A percentile compares a stretch with the other conserved stretches of the same genome.
These are phyloP conservation scores for Marasmarcha lunaedactyla DNA, from an alignment of 2,888 invertebrate genomes.

Conservation along the genomic window DNA sequence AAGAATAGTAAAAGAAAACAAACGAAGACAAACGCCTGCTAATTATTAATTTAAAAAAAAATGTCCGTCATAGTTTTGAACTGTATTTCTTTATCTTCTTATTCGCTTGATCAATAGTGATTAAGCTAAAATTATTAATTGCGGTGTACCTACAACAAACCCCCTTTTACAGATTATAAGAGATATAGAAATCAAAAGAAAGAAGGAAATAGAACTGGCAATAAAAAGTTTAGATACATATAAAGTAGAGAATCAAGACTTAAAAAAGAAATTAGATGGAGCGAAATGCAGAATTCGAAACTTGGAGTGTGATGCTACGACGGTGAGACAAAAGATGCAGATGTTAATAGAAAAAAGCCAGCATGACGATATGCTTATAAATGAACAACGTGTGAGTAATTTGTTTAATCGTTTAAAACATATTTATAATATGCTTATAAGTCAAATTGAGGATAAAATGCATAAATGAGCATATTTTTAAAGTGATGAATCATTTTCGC, in stretches of 20 bases:
- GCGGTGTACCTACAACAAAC: no score
- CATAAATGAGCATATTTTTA: no score
- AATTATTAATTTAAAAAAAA: no score
- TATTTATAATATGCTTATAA: no score
- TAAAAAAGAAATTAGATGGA: slow-evolving; percentile 75
- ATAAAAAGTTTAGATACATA: slow-evolving; percentile 69
- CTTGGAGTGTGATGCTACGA: slow-evolving; percentile 73
- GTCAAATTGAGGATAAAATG: no score
- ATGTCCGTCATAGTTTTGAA: no score
- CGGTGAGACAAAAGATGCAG: slow-evolving; percentile 69
- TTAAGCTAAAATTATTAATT: no score
- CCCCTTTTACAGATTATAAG: slow-evolving; percentile 52
- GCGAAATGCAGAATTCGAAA: slow-evolving; percentile 76
- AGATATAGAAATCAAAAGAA: slow-evolving; percentile 65
- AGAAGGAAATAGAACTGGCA: slow-evolving; percentile 69
- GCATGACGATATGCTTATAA: slow-evolving; percentile 73
- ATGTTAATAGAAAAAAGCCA: slow-evolving; percentile 73
- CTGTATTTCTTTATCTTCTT: no score
- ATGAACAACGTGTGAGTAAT: slow-evolving; percentile 69
- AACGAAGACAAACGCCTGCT: no score
- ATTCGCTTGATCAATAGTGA: no score
- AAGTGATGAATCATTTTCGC: no score
- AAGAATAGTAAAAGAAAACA: no score
- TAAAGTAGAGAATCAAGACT: slow-evolving; percentile 67
- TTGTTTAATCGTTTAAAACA: background rate